phyloP scores from a whole-genome alignment of 2,888 invertebrate genomes.

The Leptinotarsa tumamoca region DNA sequence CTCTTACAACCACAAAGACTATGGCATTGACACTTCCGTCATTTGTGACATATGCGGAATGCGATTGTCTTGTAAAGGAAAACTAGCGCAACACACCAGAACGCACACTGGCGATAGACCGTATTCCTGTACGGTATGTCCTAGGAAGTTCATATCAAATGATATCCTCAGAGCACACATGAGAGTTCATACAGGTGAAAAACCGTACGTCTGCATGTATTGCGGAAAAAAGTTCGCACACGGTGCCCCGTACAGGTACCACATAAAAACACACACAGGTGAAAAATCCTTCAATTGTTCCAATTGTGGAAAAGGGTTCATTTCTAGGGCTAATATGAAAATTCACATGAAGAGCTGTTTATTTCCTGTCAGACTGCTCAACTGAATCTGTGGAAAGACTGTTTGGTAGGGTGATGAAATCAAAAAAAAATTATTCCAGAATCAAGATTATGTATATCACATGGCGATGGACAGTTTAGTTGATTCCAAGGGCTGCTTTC shows the following conservation, averaged over 20 bases:
- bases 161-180: conserved; percentile 68
- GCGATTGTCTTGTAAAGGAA: conserved; percentile 59
- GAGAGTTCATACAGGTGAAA: conserved; percentile 56
- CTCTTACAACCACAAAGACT: conserved; percentile 43
- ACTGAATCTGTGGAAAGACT: background rate
- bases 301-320: conserved; percentile 46
- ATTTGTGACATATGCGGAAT: conserved; percentile 42
- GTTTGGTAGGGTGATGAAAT: background rate
- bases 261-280: conserved; percentile 72
- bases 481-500: no score
- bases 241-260: conserved; percentile 71
- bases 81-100: conserved; percentile 65
- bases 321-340: conserved; percentile 47
- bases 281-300: conserved; percentile 68
- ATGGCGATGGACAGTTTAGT: no score
- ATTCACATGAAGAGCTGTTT: conserved; percentile 57
- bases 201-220: conserved; percentile 52
- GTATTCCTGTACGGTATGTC: conserved; percentile 50
- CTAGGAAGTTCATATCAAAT: conserved; percentile 68
- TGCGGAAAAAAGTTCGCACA: conserved; percentile 66
- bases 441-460: no score
- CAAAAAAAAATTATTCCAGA: no score
- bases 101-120: conserved; percentile 70
- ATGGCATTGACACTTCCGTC: conserved; percentile 42
- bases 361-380: conserved; percentile 37